These are phyloP conservation scores for Eristalis arbustorum DNA, from an alignment of 2,888 invertebrate species.

Conservation along the genomic window DNA sequence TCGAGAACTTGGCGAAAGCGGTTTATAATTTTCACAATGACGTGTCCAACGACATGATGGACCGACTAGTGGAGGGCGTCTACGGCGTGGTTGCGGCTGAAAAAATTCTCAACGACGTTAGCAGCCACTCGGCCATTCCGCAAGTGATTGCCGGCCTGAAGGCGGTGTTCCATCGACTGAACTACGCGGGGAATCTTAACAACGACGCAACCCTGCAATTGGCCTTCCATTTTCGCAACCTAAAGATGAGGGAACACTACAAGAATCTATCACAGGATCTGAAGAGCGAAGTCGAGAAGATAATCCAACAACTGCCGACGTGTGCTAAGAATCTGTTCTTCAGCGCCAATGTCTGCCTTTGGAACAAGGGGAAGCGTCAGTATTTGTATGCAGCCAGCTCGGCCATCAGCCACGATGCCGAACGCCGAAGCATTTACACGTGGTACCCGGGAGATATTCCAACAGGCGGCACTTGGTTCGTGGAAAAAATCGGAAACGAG, in stretches of 20 bases:
- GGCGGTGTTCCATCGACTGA: conserved; percentile 32
- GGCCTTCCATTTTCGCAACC: not conserved
- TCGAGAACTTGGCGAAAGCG: conserved; percentile 10
- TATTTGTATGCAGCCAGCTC: conserved; percentile 28
- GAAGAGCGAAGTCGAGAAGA: not conserved
- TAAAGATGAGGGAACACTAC: conserved; percentile 3
- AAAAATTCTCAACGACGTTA: conserved; percentile 14
- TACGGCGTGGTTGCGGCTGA: conserved; percentile 31
- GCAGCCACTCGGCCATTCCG: conserved; percentile 30
- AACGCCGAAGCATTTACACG: conserved; percentile 16
- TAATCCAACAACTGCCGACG: conserved; percentile 12
- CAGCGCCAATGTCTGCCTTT: conserved; percentile 3
- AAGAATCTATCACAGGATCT: not conserved
- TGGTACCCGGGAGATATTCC: conserved; percentile 28
- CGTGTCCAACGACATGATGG: conserved; percentile 35
- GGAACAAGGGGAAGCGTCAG: conserved; percentile 27
- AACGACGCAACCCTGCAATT: conserved; percentile 23
- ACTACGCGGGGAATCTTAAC: conserved; percentile 23
- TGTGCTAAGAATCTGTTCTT: conserved; percentile 35
- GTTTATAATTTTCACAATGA: conserved; percentile 9
- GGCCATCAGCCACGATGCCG: conserved; percentile 14
- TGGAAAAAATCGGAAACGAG: not conserved
- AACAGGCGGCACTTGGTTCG: not conserved
- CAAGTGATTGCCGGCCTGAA: conserved; percentile 29
- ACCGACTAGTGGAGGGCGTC: conserved; percentile 15